Base-by-base conservation (phyloP, 1,140 invertebrate genomes). In the Drosophila yakuba region DNA sequence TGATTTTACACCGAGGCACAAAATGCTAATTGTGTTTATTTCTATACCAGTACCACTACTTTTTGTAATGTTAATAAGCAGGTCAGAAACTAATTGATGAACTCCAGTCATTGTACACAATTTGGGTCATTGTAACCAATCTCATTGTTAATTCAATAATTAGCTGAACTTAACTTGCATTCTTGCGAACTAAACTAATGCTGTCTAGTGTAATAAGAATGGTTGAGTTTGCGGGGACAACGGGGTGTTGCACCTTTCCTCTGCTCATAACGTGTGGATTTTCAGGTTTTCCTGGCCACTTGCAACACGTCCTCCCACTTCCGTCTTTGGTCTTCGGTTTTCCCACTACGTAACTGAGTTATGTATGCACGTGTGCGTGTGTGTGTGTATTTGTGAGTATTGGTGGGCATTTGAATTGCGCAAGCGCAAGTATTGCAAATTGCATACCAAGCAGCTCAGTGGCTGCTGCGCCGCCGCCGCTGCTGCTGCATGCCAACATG, bases 371-470 rank as follows among this genome's bases (percentile, higher is more conserved):
- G 36, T 74, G 45, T 62, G 52, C 68, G 6, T 32, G 28, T 32
- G 8, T 32, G 28, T 32, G 28, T 28, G 28, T 2, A 20, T 20
- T 1, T 28, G 28, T 17, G 58, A 77, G 58, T 69, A 35, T 54
- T 48, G 59, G 61, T 85, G 63, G 76, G 78, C 83, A 88, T 86
- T 88, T 86, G 83, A 88, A 86, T 86, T 86, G 83, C 83, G 83
- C 83, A 86, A 86, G 83, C 79, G 83, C 83, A 86, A 83, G 83
- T 86, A 88, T 86, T 86, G 83, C 83, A 86, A 86, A 86, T 86
- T 86, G 83, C 79, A 86, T 88, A 82, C 83, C 82, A 78, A 81
- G 69, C 63, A 74, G 78, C 63, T 64, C 76, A 60, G 74, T 62
- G 71, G 59, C 36, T 36, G 67, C 10, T 35, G 61, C 20, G 50